Percentiles rank a stretch among this genome's conserved stretches.
Conservation (phyloP, 2,888 invertebrate genomes). For the Leptinotarsa haldemani region DNA sequence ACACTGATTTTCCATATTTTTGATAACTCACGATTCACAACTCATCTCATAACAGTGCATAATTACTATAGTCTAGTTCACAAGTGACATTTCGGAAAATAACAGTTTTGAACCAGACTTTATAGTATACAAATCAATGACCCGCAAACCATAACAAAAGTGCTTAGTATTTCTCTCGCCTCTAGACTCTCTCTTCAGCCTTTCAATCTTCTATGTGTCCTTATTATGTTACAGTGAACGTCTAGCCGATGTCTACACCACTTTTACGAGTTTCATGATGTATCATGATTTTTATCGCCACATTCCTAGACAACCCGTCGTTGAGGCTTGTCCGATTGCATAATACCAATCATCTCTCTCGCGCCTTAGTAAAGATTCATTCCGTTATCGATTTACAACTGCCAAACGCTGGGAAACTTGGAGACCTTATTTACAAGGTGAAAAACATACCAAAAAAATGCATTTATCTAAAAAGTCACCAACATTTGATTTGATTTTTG, state of each 20-base stretch:
- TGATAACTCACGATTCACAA: too few species aligned
- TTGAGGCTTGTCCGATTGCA: slow-evolving; percentile 21
- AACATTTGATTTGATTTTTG: too few species aligned
- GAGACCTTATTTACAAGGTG: not conserved
- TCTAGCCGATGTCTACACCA: slow-evolving; percentile 42
- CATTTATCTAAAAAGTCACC: too few species aligned
- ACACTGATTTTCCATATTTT: too few species aligned
- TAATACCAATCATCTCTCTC: slow-evolving; percentile 14
- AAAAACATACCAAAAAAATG: not conserved
- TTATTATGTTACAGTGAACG: slow-evolving; percentile 40
- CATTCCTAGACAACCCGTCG: slow-evolving; percentile 24
- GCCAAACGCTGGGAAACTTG: slow-evolving; percentile 7
- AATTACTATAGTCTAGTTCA: not conserved
- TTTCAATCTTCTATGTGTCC: slow-evolving; percentile 23
- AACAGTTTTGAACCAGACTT: not conserved
- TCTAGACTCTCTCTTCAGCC: slow-evolving; percentile 23
- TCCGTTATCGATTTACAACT: not conserved
- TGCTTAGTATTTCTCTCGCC: not conserved
- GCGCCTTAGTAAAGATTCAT: not conserved
- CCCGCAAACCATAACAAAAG: not conserved
- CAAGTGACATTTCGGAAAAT: too few species aligned
- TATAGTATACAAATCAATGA: slow-evolving; percentile 7
- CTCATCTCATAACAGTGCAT: not conserved
- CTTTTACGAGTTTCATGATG: slow-evolving; percentile 20
- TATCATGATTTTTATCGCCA: slow-evolving; percentile 24